Evolutionary conservation across 2,113 vertebrate species (phyloP).

Genomic region (Pluvianellus socialis): DNA sequence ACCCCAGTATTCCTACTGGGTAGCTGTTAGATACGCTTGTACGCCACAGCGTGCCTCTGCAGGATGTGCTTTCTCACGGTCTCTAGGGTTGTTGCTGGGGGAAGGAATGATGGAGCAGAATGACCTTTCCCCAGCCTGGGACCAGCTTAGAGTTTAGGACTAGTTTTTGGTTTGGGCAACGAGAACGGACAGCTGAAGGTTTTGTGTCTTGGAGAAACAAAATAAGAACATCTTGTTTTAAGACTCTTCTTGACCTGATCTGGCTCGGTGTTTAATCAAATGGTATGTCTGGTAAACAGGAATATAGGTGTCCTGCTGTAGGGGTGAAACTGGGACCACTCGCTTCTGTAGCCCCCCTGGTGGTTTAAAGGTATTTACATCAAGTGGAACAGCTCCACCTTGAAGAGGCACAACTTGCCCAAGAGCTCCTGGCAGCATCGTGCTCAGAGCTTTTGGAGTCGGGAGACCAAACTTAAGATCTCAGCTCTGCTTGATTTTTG

Average conservation of each 20-base stretch:
- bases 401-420: not conserved
- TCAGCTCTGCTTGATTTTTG: not conserved
- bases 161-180: not conserved
- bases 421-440: not conserved
- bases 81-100: not conserved
- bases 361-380: not conserved
- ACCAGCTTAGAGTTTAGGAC: not conserved
- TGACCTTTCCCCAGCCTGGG: not conserved
- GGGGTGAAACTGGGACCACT: rapidly evolving
- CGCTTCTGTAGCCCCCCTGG: not conserved
- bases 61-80: not conserved
- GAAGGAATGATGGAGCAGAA: not conserved
- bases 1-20: not conserved
- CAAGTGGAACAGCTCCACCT: not conserved
- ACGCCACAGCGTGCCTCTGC: not conserved
- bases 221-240: not conserved
- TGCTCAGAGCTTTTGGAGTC: not conserved
- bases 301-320: not conserved
- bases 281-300: not conserved
- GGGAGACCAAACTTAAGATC: not conserved
- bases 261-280: not conserved
- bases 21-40: not conserved
- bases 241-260: not conserved
- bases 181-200: not conserved
- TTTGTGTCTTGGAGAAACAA: not conserved